A percentile compares a stretch with the other conserved stretches of the same genome.
Evolutionary conservation across 2,888 invertebrate genomes (phyloP).

Genomic region (Harpalus rubripes): DNA sequence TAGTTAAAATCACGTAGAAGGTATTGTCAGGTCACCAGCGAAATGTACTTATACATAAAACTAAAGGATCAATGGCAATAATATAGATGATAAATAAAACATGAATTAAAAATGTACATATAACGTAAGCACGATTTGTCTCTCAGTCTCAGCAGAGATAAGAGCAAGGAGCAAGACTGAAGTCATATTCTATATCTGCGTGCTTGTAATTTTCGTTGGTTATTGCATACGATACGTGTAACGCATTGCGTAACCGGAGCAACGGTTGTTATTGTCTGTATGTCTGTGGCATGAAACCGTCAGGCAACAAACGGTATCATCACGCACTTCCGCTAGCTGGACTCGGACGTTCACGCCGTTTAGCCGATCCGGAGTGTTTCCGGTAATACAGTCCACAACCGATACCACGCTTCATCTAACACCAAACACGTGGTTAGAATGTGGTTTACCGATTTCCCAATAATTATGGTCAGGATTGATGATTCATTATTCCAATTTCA

Average conservation of each 20-base stretch:
- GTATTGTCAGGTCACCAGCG: too few relatives aligned
- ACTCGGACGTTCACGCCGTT: constrained; percentile 36
- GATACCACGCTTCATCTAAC: constrained; percentile 25
- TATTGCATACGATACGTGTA: not conserved
- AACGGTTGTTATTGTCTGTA: constrained; percentile 40
- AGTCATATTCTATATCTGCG: too few relatives aligned
- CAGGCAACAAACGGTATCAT: constrained; percentile 51
- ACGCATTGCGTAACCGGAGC: constrained; percentile 3
- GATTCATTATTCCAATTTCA: not conserved
- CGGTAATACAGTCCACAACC: constrained; percentile 6
- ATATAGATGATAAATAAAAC: too few relatives aligned
- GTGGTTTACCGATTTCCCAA: not conserved
- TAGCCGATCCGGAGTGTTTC: constrained; percentile 36
- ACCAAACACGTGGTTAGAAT: not conserved
- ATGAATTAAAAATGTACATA: too few relatives aligned
- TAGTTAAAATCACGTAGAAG: too few relatives aligned
- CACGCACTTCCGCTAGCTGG: constrained; percentile 31
- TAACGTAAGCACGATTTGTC: too few relatives aligned
- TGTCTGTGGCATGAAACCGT: constrained; percentile 28
- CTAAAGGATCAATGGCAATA: too few relatives aligned
- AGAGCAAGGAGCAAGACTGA: too few relatives aligned
- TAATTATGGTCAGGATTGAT: not conserved
- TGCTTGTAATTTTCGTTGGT: not conserved
- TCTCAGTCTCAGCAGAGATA: too few relatives aligned
- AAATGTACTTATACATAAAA: too few relatives aligned